Evolutionary conservation across 2,113 vertebrate species (phyloP), one percentile per base, ranked within the genome.

Genomic region (Rutilus rutilus): DNA sequence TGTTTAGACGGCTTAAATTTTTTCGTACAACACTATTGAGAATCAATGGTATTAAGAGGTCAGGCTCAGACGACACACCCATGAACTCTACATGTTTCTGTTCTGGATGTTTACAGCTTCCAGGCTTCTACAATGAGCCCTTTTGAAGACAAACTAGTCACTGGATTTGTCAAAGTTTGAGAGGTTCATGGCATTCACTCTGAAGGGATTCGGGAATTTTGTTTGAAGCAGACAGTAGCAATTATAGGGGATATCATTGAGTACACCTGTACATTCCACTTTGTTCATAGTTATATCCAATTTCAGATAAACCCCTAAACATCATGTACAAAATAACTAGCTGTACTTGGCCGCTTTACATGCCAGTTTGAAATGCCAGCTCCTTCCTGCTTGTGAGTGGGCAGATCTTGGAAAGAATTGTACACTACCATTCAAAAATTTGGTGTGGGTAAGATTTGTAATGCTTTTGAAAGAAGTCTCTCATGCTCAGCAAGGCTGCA

Each of bases 231-330:
- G 39, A 27, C 36, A 45, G 57, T 25, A 80, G 57, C 59, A 64
- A 64, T 64, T 45, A 62, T 17, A 64, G n/a, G 25, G 25, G 62
- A 82, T 69, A 52, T 50, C 9, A 5, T 52, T 82, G 62, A 82
- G 45, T 27, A 69, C 62, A 82, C 45, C 42, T 67, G 64, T 82
- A 14, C 60, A 69, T 69, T 50, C 10, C 15, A 69, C 15, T 67
- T 65, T 65, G 39, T 67, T 82, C 25, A 21, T 6, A 50, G 62
- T 25, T 80, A 82, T 21, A 82, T 52, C 8, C 5, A 0, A 67
- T 67, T 33, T 82, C 79, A 67, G 42, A 52, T 69, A 67, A 82
- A 82, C 57, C 59, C 59, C 17, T 21, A 52, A 45, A 82, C 23
- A 59, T 78, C 10, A 12, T 39, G 9, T 54, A 2, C n/a, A 74